These are phyloP conservation scores for Atta colombica DNA, from an alignment of 1,140 invertebrate genomes.

Conservation along the genomic window DNA sequence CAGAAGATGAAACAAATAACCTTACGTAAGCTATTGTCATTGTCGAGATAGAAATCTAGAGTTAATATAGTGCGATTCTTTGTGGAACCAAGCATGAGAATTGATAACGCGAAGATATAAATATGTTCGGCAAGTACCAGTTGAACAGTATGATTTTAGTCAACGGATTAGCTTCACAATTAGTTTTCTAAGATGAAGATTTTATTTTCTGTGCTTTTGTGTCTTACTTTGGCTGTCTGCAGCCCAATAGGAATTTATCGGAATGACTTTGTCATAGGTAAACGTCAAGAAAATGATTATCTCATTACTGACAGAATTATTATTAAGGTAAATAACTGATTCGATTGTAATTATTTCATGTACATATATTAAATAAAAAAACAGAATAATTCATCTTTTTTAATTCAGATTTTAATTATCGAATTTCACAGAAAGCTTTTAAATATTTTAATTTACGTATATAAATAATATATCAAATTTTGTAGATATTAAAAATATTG, in stretches of 20 bases:
- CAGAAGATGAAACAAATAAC: constrained; percentile 22
- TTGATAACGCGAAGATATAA: constrained; percentile 71
- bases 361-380: neutral
- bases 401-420: neutral
- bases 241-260: constrained; percentile 31
- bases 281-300: constrained; percentile 54
- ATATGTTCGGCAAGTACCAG: neutral
- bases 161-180: neutral
- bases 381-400: neutral
- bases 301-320: constrained; percentile 30
- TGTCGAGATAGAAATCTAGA: constrained; percentile 26
- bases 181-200: constrained; percentile 37
- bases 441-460: neutral
- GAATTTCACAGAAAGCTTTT: neutral
- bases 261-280: constrained; percentile 58
- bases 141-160: neutral
- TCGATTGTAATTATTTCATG: neutral
- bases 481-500: neutral
- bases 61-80: constrained; percentile 30
- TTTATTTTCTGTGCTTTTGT: constrained; percentile 52
- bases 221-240: constrained; percentile 56
- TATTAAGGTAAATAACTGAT: constrained; percentile 43
- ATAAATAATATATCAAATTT: neutral
- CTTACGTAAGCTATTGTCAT: constrained; percentile 67
- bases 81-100: neutral